A percentile compares a stretch with the other conserved stretches of the same genome.
phyloP scores from a whole-genome alignment of 1,140 invertebrate genomes.

The Neodiprion pinetum region DNA sequence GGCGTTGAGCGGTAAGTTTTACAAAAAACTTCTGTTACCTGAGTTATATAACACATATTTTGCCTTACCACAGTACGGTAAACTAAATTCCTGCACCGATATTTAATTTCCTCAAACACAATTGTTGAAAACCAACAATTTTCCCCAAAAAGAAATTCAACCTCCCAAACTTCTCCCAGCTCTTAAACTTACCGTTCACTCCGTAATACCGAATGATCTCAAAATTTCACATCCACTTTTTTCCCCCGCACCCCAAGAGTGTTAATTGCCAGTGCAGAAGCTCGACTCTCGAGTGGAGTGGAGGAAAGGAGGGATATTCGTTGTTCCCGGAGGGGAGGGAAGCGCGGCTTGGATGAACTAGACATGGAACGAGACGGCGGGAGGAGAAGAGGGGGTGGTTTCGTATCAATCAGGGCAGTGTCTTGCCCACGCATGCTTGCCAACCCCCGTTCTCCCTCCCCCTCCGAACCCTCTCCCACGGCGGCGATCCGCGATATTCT shows the following conservation, averaged over 20 bases:
- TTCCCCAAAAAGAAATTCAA: too few species aligned
- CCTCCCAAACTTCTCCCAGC: too few species aligned
- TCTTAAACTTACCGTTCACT: too few species aligned
- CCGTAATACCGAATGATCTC: too few species aligned
- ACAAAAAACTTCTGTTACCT: too few species aligned
- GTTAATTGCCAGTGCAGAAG: not conserved
- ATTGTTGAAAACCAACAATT: too few species aligned
- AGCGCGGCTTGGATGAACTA: slow-evolving; percentile 23
- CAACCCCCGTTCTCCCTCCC: slow-evolving; percentile 11
- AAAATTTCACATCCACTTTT: not conserved
- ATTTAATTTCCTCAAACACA: too few species aligned
- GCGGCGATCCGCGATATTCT: slow-evolving; percentile 15
- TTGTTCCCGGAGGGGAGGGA: slow-evolving; percentile 5
- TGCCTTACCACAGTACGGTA: too few species aligned
- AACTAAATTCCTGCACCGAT: too few species aligned
- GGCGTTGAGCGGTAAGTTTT: too few species aligned
- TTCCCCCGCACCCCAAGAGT: not conserved
- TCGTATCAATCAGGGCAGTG: slow-evolving; percentile 49
- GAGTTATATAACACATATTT: too few species aligned
- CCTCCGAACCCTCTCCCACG: slow-evolving; percentile 16
- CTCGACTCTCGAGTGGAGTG: slow-evolving; percentile 40
- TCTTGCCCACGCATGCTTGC: slow-evolving; percentile 41
- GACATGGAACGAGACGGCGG: slow-evolving; percentile 18
- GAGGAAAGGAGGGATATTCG: slow-evolving; percentile 32
- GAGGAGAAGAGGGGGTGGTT: slow-evolving; percentile 19